These are phyloP conservation scores for Menidia beryllina DNA, from an alignment of 2,113 vertebrate species.

Conservation along the genomic window DNA sequence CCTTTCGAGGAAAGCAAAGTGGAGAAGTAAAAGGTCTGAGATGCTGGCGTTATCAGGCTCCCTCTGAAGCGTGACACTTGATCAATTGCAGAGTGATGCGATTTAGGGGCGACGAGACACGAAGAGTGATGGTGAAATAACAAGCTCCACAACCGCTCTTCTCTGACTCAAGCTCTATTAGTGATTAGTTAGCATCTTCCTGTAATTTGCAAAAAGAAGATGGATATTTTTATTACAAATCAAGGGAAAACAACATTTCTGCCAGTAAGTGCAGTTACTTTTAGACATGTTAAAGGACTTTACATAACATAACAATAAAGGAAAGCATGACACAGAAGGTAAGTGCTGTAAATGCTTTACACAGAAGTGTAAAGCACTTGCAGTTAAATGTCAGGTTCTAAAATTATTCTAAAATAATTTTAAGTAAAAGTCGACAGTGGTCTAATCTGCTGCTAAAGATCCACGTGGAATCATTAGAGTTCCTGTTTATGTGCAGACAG, in stretches of 20 bases:
- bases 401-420: slow-evolving; percentile 24
- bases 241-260: neutral
- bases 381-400: slow-evolving; percentile 4
- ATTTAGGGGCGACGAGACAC: slow-evolving; percentile 58
- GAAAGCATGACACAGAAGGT: no score
- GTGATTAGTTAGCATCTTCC: slow-evolving; percentile 7
- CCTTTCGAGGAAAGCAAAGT: slow-evolving; percentile 57
- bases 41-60: slow-evolving; percentile 43
- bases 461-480: slow-evolving; percentile 30
- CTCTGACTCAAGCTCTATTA: neutral
- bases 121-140: slow-evolving; percentile 57
- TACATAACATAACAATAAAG: no score
- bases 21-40: slow-evolving; percentile 60
- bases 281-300: no score
- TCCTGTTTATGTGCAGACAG: slow-evolving; percentile 19
- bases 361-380: neutral
- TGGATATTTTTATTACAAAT: slow-evolving; percentile 25
- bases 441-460: slow-evolving; percentile 46
- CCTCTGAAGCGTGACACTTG: slow-evolving; percentile 63
- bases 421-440: slow-evolving; percentile 20
- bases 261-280: no score
- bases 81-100: slow-evolving; percentile 59
- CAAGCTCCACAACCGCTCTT: slow-evolving; percentile 35
- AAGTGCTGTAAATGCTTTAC: no score
- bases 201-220: neutral